Evolutionary conservation across 2,797 vertebrate genomes (phyloP).

Genomic region (Trachops cirrhosus): DNA sequence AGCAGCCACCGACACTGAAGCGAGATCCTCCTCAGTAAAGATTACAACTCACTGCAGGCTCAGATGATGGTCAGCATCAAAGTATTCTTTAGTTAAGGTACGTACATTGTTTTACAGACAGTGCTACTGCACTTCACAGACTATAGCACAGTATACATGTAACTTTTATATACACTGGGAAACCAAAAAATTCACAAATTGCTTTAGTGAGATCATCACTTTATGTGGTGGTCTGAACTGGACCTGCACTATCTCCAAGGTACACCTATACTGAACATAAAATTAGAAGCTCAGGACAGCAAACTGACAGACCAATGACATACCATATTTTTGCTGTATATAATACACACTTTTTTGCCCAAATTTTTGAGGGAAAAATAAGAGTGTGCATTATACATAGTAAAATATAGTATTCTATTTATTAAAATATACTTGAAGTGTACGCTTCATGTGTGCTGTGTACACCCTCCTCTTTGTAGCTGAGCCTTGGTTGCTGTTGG

Average conservation of each 20-base stretch:
- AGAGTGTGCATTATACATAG: no score
- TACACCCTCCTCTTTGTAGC: no score
- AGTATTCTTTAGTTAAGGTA: neutral
- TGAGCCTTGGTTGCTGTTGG: no score
- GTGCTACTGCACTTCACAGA: neutral
- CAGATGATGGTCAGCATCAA: neutral
- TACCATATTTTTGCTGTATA: no score
- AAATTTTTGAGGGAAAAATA: no score
- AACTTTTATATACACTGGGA: neutral
- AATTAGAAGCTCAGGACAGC: neutral
- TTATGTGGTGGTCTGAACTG: neutral
- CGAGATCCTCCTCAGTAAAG: neutral
- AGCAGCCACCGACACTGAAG: neutral
- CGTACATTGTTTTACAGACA: neutral
- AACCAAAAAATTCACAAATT: neutral
- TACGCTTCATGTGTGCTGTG: no score
- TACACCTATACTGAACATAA: neutral
- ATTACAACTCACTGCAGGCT: neutral
- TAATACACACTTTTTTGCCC: no score
- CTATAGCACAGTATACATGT: neutral
- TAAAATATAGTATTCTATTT: no score
- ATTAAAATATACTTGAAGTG: no score
- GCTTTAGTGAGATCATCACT: neutral
- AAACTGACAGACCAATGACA: neutral
- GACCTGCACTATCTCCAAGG: neutral